These are phyloP conservation scores for Trichechus manatus DNA, from an alignment of 2,113 vertebrate species.

Conservation along the genomic window DNA sequence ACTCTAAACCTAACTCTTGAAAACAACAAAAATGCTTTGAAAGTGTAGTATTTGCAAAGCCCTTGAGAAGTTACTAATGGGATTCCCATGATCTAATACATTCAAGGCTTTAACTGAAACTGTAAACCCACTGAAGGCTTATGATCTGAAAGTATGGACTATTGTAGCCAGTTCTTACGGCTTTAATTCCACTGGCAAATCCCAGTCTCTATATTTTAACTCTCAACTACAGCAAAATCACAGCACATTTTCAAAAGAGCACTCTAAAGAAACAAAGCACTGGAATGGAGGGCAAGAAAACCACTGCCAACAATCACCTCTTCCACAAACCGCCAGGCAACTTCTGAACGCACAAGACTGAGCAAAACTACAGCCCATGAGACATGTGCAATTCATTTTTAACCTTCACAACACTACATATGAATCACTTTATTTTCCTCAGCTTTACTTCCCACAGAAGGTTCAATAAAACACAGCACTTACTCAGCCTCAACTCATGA, in stretches of 20 bases:
- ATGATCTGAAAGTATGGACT: slow-evolving; percentile 69
- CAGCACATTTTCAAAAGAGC: slow-evolving; percentile 10
- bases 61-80: slow-evolving; percentile 63
- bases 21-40: slow-evolving; percentile 70
- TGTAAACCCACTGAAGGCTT: slow-evolving; percentile 58
- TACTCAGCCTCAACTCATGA: slow-evolving; percentile 4
- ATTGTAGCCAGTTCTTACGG: slow-evolving; percentile 55
- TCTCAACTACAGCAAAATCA: slow-evolving; percentile 72
- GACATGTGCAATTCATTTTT: not conserved
- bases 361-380: not conserved
- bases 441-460: slow-evolving; percentile 32
- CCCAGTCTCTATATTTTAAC: slow-evolving; percentile 75
- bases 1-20: slow-evolving; percentile 54
- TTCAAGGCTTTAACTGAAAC: slow-evolving; percentile 52
- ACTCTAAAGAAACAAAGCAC: not conserved
- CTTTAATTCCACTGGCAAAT: slow-evolving; percentile 77
- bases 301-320: not conserved
- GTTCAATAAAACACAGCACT: slow-evolving; percentile 52
- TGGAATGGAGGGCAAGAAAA: not conserved
- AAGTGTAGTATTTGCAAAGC: slow-evolving; percentile 71
- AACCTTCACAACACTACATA: not conserved
- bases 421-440: slow-evolving; percentile 53
- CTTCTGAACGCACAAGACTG: not conserved
- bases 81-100: slow-evolving; percentile 69
- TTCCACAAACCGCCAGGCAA: not conserved